phyloP scores from a whole-genome alignment of 1,140 invertebrate genomes.

The Drosophila murphyi region DNA sequence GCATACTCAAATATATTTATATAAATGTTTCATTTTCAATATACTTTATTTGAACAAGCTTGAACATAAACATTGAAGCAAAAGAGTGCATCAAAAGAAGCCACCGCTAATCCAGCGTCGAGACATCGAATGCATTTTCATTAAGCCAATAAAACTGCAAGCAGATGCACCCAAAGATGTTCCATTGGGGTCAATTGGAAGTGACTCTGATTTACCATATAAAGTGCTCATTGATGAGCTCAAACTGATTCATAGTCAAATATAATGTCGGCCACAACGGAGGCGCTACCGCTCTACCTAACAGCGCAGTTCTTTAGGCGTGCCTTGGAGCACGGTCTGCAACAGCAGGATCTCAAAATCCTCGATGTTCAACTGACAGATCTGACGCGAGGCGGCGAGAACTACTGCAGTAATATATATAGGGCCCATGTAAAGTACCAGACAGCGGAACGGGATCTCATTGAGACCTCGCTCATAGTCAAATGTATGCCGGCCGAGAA shows the following conservation, averaged over 20 bases:
- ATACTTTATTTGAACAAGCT: neutral
- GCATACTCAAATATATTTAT: no score
- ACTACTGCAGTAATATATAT: constrained; percentile 83
- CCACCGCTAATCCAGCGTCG: constrained; percentile 48
- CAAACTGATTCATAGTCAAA: constrained; percentile 26
- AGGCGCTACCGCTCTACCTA: constrained; percentile 58
- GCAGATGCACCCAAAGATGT: constrained; percentile 36
- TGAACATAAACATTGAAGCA: neutral
- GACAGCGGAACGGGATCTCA: constrained; percentile 25
- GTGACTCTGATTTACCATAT: constrained; percentile 51
- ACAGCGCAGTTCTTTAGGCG: constrained; percentile 67
- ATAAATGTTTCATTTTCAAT: neutral
- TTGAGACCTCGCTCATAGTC: constrained; percentile 65
- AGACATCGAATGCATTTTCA: constrained; percentile 50
- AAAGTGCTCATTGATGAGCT: constrained; percentile 18
- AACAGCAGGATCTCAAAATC: constrained; percentile 62
- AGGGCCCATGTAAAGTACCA: constrained; percentile 59
- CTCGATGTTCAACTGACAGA: constrained; percentile 61
- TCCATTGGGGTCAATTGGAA: constrained; percentile 67
- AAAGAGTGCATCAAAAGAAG: constrained; percentile 50
- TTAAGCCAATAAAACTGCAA: constrained; percentile 56
- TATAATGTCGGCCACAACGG: constrained; percentile 56
- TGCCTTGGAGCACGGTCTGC: constrained; percentile 65
- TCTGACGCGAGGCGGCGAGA: constrained; percentile 74
- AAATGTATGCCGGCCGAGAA: constrained; percentile 79